Evolutionary conservation across 1,140 invertebrate genomes (phyloP).

Genomic region (Mactra quadrangularis): DNA sequence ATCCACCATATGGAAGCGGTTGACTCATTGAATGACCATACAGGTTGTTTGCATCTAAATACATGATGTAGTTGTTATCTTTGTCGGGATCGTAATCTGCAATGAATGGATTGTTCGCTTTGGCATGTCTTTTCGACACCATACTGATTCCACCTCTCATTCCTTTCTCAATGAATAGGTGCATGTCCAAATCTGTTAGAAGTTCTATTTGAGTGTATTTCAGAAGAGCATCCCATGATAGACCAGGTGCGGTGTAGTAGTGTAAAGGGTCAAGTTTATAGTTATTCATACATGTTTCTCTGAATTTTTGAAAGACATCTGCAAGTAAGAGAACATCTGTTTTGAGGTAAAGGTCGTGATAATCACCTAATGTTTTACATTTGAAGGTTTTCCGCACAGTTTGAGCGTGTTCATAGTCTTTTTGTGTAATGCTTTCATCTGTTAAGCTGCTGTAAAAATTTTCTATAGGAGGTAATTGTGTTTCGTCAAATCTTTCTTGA

Average conservation of each 20-base stretch:
- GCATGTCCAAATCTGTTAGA: conserved; percentile 68
- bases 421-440: conserved; percentile 28
- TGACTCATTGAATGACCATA: conserved; percentile 45
- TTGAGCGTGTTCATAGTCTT: no score
- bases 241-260: conserved; percentile 63
- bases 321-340: conserved; percentile 65
- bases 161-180: conserved; percentile 69
- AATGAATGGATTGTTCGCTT: conserved; percentile 69
- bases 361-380: conserved; percentile 79
- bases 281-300: conserved; percentile 57
- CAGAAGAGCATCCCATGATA: conserved; percentile 61
- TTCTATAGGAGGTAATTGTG: conserved; percentile 67
- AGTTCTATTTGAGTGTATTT: conserved; percentile 67
- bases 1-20: conserved; percentile 35
- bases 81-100: conserved; percentile 57
- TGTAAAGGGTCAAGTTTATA: conserved; percentile 67
- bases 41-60: conserved; percentile 56
- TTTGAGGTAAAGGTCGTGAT: conserved; percentile 81
- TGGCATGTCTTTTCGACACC: conserved; percentile 57
- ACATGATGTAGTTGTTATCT: conserved; percentile 59
- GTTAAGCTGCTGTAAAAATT: conserved; percentile 66
- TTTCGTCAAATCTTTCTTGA: conserved; percentile 69
- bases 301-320: conserved; percentile 70
- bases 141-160: conserved; percentile 67
- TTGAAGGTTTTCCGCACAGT: conserved; percentile 74